Base-by-base conservation (phyloP, 37 sponge, comb jelly and placozoan genomes). In the Aplysina aerophoba region DNA sequence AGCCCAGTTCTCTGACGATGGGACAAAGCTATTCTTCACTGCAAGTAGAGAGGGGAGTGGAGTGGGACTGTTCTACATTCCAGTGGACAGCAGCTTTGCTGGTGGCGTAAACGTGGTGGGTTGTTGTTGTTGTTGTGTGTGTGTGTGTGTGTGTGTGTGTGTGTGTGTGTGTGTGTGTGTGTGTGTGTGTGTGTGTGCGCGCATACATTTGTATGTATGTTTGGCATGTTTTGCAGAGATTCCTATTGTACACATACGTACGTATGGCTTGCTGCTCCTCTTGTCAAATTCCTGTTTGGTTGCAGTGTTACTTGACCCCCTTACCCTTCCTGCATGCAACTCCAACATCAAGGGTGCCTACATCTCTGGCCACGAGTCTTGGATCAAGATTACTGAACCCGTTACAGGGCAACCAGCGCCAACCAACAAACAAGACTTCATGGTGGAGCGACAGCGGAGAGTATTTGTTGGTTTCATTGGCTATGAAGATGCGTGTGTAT, bases 51-150 rank as follows among this genome's bases (percentile, higher is more conserved):
- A 71, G 73, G 28, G 28, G 4, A 19, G 36, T 36, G 31, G 31
- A 71, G 37, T 71, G 73, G 73, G 73, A 5, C 28, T 71, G 73
- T 71, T 31, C 35, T 36, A 33, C 16, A 37, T 71, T 35, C 73
- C 33, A 27, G 16, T 12, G 4, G 36, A 71, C 73, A 71, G 36
- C 21, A 37, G 36, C 20, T 5, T 5, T 21, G 36, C 36, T 36
- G 73, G 37, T 5, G 36, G 37, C 31, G 37, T 27, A 12, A 21
- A 33, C 4, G 73, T 71, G 73, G 20, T 62, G 28, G 64, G 28
- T 31, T 30, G 28, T 69, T 33, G 13, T 33, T 69, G 71, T 69
- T 8, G 50, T 44, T 44, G 50, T 44, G 50, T 44, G 50, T 44
- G 6, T 44, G 50, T 44, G 50, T 27, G 71, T 30, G 1, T 69